These are phyloP conservation scores for Pollenia angustigena DNA, from an alignment of 2,888 invertebrate species.

Conservation along the genomic window DNA sequence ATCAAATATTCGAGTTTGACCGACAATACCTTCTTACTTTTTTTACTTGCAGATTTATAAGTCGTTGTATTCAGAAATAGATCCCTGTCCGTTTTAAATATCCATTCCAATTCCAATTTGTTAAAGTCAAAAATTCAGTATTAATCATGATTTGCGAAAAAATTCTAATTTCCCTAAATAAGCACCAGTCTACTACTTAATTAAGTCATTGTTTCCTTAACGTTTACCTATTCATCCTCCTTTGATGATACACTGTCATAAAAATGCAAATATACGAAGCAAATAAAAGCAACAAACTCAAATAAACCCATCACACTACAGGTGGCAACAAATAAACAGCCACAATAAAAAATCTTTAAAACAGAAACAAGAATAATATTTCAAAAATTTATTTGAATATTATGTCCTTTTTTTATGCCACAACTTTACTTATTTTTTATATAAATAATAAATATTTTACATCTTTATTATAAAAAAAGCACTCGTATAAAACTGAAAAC, in stretches of 20 bases:
- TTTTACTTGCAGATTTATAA: too few species aligned
- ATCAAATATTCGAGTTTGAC: too few species aligned
- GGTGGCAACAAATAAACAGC: constrained; percentile 56
- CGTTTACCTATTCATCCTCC: not conserved
- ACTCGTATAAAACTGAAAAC: too few species aligned
- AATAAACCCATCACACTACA: constrained; percentile 22
- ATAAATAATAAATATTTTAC: not conserved
- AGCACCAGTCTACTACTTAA: not conserved
- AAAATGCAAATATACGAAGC: constrained; percentile 46
- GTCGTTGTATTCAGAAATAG: too few species aligned
- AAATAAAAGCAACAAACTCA: not conserved
- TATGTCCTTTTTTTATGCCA: constrained; percentile 20
- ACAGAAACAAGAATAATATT: constrained; percentile 1
- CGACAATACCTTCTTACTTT: too few species aligned
- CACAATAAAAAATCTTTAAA: constrained; percentile 5
- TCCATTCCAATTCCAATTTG: too few species aligned
- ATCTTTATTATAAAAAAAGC: not conserved
- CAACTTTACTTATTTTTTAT: not conserved
- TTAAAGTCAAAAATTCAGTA: too few species aligned
- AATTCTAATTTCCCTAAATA: not conserved
- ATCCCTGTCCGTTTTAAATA: too few species aligned
- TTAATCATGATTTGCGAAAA: too few species aligned
- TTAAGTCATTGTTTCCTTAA: not conserved
- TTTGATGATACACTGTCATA: constrained; percentile 3
- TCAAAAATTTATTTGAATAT: constrained; percentile 19